Evolutionary conservation across 2,888 invertebrate genomes (phyloP).

Genomic region (Gandaritis pyraliata): DNA sequence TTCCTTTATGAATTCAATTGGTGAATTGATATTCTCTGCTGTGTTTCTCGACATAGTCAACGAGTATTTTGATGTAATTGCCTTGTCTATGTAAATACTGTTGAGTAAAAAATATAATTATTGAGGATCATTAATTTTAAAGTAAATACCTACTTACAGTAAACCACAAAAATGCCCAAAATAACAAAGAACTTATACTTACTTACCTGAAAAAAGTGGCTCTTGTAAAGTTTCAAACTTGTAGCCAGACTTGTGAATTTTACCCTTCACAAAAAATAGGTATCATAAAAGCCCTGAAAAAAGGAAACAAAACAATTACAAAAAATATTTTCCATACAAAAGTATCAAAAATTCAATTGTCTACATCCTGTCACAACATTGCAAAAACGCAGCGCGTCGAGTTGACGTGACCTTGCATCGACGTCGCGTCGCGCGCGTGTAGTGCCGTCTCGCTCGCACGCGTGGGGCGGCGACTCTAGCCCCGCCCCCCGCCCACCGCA

Average conservation of each 20-base stretch:
- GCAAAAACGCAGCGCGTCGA: constrained; percentile 49
- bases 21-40: not conserved
- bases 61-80: not conserved
- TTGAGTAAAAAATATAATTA: not conserved
- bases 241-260: not conserved
- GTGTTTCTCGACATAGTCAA: not conserved
- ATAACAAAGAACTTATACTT: no score
- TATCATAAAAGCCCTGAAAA: not conserved
- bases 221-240: not conserved
- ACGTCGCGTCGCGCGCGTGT: constrained; percentile 27
- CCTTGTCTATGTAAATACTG: not conserved
- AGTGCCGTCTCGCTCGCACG: constrained; percentile 65
- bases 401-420: constrained; percentile 69
- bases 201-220: not conserved
- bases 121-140: no score
- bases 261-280: not conserved
- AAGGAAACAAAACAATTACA: not conserved
- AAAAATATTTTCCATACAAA: not conserved
- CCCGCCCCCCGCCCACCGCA: constrained; percentile 78
- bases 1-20: constrained; percentile 39
- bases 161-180: no score
- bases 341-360: constrained; percentile 21
- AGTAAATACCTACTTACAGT: not conserved
- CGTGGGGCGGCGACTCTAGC: constrained; percentile 60
- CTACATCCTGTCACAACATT: constrained; percentile 56